These are phyloP conservation scores for Crotalus viridis DNA, from an alignment of 2,113 vertebrate species.

Conservation along the genomic window DNA sequence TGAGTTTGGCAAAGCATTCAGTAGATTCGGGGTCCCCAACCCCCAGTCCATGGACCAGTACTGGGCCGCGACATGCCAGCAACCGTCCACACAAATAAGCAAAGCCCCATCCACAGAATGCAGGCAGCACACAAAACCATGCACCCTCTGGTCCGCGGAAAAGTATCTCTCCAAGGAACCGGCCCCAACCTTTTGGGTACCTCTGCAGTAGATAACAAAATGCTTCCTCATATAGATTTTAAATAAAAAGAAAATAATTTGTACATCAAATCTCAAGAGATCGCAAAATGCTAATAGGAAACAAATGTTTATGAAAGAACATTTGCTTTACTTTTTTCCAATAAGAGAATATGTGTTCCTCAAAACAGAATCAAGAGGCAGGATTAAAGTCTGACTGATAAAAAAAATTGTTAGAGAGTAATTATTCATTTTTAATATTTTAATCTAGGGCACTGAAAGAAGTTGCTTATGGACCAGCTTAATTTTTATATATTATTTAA, in stretches of 20 bases:
- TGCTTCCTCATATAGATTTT: background rate
- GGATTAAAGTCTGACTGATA: background rate
- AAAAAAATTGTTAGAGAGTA: background rate
- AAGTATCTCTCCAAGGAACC: too few relatives aligned
- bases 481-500: background rate
- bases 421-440: background rate
- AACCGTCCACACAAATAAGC: too few relatives aligned
- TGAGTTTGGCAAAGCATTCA: background rate
- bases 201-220: background rate
- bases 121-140: too few relatives aligned
- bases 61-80: too few relatives aligned
- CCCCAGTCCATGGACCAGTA: too few relatives aligned
- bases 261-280: background rate
- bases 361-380: background rate
- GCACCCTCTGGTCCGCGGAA: too few relatives aligned
- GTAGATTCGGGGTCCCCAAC: too few relatives aligned
- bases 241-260: background rate
- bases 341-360: background rate
- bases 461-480: background rate
- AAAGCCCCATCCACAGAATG: too few relatives aligned
- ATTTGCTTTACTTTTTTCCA: background rate
- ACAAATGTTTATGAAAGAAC: background rate
- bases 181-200: too few relatives aligned
- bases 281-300: background rate
- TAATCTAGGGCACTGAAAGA: background rate